Evolutionary conservation across 2,113 vertebrate species (phyloP).

Genomic region (Cebus imitator): DNA sequence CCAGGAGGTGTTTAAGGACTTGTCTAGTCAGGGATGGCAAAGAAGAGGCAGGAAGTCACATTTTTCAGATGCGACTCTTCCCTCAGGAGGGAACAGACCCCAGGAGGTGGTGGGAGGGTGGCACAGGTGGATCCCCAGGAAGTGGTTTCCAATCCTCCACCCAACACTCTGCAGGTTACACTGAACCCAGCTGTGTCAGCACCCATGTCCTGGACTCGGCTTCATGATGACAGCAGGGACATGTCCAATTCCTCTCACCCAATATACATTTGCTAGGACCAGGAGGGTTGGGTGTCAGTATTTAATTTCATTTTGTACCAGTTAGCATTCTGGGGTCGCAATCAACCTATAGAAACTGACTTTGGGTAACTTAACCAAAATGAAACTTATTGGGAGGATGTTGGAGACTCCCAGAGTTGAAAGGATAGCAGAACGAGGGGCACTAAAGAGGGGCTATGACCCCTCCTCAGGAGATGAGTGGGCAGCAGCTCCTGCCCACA

Average conservation of each 20-base stretch:
- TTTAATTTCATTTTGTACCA: background rate
- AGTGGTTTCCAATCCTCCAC: background rate
- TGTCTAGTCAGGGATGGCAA: background rate
- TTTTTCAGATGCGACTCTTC: background rate
- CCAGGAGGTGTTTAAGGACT: background rate
- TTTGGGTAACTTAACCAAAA: background rate
- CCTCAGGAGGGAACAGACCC: background rate
- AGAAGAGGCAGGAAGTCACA: background rate
- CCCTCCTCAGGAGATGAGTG: rapidly evolving
- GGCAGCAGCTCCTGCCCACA: background rate
- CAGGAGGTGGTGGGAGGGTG: background rate
- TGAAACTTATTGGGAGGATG: background rate
- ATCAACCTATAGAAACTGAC: background rate
- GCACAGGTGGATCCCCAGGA: background rate
- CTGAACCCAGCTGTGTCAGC: background rate
- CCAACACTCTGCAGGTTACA: rapidly evolving
- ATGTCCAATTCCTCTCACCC: too few species aligned
- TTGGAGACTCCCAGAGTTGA: background rate
- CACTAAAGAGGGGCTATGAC: too few species aligned
- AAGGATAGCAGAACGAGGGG: background rate
- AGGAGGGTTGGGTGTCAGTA: background rate
- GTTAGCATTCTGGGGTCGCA: too few species aligned
- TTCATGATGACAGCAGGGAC: background rate
- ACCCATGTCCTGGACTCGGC: background rate
- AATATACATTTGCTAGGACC: background rate